phyloP scores from a whole-genome alignment of 2,797 vertebrate species.

The Lepilemur ruficaudatus region DNA sequence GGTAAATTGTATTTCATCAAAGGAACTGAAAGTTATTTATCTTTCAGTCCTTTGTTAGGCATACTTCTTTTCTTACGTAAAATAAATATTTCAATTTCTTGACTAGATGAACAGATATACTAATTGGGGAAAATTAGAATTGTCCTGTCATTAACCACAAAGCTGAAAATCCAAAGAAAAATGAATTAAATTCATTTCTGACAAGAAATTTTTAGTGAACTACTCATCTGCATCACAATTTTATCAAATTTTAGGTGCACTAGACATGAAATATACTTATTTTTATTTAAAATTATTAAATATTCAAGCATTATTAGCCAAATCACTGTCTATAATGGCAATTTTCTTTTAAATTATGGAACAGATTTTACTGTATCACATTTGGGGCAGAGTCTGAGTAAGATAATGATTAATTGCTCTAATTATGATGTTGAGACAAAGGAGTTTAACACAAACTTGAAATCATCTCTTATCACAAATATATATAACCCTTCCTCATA shows the following conservation, averaged over 20 bases:
- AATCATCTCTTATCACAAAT: background rate
- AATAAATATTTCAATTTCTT: background rate
- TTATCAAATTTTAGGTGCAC: background rate
- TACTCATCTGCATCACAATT: background rate
- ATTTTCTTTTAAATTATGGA: background rate
- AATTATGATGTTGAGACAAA: background rate
- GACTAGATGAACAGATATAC: background rate
- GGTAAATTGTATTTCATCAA: background rate
- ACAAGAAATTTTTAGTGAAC: background rate
- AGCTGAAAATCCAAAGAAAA: background rate
- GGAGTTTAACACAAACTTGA: background rate
- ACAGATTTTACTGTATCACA: background rate
- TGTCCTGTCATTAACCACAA: background rate
- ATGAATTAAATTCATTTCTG: background rate
- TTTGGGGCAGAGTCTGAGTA: background rate
- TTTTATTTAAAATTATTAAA: constrained; percentile 14
- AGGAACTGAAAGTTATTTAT: background rate
- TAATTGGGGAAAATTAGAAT: background rate
- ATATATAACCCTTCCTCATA: background rate
- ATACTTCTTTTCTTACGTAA: background rate
- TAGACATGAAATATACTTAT: background rate
- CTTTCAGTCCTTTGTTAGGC: background rate
- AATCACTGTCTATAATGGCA: background rate
- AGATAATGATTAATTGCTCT: background rate
- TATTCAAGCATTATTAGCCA: background rate